Evolutionary conservation across 2,888 invertebrate genomes (phyloP), one percentile per base, ranked within the genome.

Genomic region (Melanotus villosus): DNA sequence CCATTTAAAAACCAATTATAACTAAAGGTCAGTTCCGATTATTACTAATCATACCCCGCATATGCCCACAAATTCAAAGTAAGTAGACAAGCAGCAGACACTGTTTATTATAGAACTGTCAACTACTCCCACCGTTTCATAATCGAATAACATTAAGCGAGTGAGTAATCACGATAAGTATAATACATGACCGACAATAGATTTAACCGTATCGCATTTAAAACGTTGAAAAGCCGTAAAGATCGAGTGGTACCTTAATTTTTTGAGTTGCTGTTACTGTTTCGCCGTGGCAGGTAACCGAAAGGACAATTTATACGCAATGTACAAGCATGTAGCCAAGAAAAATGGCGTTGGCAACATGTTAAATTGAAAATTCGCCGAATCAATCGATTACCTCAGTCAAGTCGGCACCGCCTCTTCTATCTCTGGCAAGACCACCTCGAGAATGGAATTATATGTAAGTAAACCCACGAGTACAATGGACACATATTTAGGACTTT

Each of bases 321-420:
- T 70, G 65, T 50, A 14, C 65, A 75, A 71, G 75, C 73, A 75
- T 74, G 72, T 72, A 71, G 72, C 71, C 65, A 71, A 76, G 75
- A 77, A 78, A 77, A 78, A 79, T 78, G 70, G 73, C 76, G 73
- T 73, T 73, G 71, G 70, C 70, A 75, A 78, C 73, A 76, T 74
- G 75, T 76, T 78, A 79, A 78, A 79, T 78, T 76, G 78, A 77
- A 79, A 77, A 78, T 79, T 78, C 79, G 76, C 73, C 75, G 78
- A 79, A 79, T 76, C 77, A 79, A 79, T 79, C 78, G 78, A 79
- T 79, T 77, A 77, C 72, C 70, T 72, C 56, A 70, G 70, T 73
- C 71, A 69, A 70, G 69, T 66, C 73, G 75, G 77, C 74, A 77
- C 76, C 77, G 75, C 78, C 77, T 78, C 77, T 78, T 75, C 75